These are phyloP conservation scores for Sisyra terminalis DNA, from an alignment of 2,888 invertebrate species.

Conservation along the genomic window DNA sequence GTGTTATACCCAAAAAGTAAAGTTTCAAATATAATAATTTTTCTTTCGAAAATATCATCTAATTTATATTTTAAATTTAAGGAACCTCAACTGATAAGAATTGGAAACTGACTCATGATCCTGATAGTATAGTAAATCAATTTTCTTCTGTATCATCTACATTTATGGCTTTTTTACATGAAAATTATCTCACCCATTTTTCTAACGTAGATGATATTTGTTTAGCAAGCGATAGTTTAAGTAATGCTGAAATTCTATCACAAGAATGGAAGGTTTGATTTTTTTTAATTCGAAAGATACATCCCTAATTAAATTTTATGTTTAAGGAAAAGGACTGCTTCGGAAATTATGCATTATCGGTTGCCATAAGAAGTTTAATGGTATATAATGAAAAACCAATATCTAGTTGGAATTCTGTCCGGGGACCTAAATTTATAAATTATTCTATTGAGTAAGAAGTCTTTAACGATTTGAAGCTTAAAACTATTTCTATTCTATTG, in stretches of 20 bases:
- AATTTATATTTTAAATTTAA: constrained; percentile 13
- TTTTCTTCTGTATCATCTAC: constrained; percentile 48
- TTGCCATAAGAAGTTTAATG: constrained; percentile 54
- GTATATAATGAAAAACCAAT: constrained; percentile 47
- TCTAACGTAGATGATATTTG: constrained; percentile 42
- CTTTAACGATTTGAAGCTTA: background rate
- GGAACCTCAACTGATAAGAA: constrained; percentile 21
- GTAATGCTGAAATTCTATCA: constrained; percentile 50
- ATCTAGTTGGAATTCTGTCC: constrained; percentile 58
- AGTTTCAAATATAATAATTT: background rate
- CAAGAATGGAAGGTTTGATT: constrained; percentile 44
- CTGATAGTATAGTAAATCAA: constrained; percentile 46
- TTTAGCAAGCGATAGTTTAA: constrained; percentile 46
- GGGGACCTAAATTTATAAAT: constrained; percentile 26
- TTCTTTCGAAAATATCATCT: background rate
- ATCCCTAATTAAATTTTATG: background rate
- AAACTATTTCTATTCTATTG: background rate
- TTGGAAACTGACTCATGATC: constrained; percentile 39
- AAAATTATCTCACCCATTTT: constrained; percentile 61
- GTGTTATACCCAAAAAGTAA: constrained; percentile 62
- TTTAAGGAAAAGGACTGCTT: constrained; percentile 24
- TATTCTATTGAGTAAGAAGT: constrained; percentile 15
- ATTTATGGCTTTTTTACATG: constrained; percentile 51
- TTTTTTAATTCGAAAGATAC: background rate
- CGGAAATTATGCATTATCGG: constrained; percentile 38